These are phyloP conservation scores for Tachysurus vachellii DNA, from an alignment of 2,113 vertebrate species.

Conservation along the genomic window DNA sequence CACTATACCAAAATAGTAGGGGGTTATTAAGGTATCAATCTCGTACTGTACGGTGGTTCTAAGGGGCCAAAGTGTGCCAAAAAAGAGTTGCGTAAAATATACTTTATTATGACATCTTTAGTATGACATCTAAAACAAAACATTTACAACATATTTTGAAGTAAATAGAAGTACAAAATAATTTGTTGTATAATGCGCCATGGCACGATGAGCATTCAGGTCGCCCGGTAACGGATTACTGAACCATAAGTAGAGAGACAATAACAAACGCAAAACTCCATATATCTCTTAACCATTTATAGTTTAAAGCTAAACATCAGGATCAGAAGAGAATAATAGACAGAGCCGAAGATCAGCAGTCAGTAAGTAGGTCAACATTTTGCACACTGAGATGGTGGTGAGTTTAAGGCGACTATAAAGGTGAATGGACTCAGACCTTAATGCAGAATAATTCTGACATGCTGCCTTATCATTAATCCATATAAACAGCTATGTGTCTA, in stretches of 20 bases:
- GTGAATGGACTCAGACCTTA: slow-evolving; percentile 35
- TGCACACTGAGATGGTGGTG: slow-evolving; percentile 71
- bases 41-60: background rate
- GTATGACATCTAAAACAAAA: background rate
- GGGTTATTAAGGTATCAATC: background rate
- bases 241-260: background rate
- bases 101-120: background rate
- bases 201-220: background rate
- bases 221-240: background rate
- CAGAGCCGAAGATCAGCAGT: slow-evolving; percentile 59
- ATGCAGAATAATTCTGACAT: slow-evolving; percentile 8
- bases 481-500: background rate
- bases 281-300: background rate
- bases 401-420: slow-evolving; percentile 22
- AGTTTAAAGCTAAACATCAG: background rate
- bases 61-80: background rate
- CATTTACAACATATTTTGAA: background rate
- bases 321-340: slow-evolving; percentile 21
- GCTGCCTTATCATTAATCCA: background rate
- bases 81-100: background rate
- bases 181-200: background rate
- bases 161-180: background rate
- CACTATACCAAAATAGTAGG: background rate
- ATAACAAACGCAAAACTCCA: background rate
- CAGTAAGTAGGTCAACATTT: slow-evolving; percentile 75